A percentile compares a stretch with the other conserved stretches of the same genome.
Evolutionary conservation across 92 coral and sea anemone genomes (phyloP).

Genomic region (Hydrozoanthus gracilis): DNA sequence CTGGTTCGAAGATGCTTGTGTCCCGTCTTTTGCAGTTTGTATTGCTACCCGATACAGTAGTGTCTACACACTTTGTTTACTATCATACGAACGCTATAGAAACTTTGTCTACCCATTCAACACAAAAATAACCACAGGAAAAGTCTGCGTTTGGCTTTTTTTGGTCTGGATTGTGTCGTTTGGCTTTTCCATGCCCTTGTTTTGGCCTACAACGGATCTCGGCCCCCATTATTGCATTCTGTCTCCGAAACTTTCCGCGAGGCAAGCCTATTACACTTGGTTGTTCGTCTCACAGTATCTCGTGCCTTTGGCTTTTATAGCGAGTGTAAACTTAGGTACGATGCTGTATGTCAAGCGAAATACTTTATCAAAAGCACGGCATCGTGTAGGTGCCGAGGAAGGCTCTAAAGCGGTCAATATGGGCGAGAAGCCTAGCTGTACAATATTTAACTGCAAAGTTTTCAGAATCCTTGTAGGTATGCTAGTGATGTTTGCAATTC

Average conservation of each 20-base stretch:
- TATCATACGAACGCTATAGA: constrained; percentile 35
- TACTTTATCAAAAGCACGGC: neutral
- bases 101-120: constrained; percentile 30
- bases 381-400: neutral
- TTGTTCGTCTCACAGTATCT: constrained; percentile 32
- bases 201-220: constrained; percentile 5
- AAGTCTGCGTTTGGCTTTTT: constrained; percentile 14
- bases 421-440: neutral
- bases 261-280: constrained; percentile 15
- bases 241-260: neutral
- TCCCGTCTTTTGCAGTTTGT: constrained; percentile 12
- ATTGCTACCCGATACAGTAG: constrained; percentile 20
- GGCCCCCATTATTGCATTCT: constrained; percentile 23
- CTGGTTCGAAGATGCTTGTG: neutral
- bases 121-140: constrained; percentile 21
- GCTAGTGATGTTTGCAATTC: constrained; percentile 32
- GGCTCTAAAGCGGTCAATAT: neutral
- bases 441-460: constrained; percentile 24
- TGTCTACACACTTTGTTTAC: constrained; percentile 11
- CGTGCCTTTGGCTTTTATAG: constrained; percentile 6
- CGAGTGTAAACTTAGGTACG: constrained; percentile 15
- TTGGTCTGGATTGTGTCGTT: constrained; percentile 26
- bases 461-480: constrained; percentile 14
- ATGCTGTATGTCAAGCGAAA: constrained; percentile 9
- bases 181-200: constrained; percentile 21